A percentile compares a stretch with the other conserved stretches of the same genome.
These are phyloP conservation scores for Peromyscus attwateri DNA, from an alignment of 2,797 vertebrate genomes.

Conservation along the genomic window DNA sequence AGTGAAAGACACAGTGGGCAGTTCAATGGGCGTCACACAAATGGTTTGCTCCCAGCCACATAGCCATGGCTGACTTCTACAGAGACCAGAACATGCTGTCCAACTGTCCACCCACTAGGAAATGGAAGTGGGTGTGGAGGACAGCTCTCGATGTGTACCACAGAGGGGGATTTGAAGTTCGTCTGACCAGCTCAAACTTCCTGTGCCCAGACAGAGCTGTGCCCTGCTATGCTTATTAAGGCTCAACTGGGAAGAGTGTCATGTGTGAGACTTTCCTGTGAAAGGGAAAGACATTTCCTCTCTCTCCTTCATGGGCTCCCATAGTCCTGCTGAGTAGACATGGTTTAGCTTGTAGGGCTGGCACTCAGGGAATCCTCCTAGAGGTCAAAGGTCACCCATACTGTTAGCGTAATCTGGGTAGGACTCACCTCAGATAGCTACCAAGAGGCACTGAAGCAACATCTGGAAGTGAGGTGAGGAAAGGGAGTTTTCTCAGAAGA, in stretches of 20 bases:
- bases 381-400: not conserved
- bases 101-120: not conserved
- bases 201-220: not conserved
- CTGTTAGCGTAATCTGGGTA: not conserved
- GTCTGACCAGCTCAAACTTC: not conserved
- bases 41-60: not conserved
- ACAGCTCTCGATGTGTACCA: not conserved
- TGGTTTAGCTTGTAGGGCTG: not conserved
- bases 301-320: not conserved
- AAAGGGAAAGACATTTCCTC: not conserved
- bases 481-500: slow-evolving; percentile 48
- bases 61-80: not conserved
- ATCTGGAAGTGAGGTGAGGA: not conserved
- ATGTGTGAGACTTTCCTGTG: fast-evolving
- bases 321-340: not conserved
- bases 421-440: not conserved
- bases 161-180: not conserved
- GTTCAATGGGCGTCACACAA: not conserved
- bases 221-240: not conserved
- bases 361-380: fast-evolving
- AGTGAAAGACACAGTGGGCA: not conserved
- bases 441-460: not conserved
- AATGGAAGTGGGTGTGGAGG: not conserved
- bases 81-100: not conserved
- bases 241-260: not conserved